Conservation (phyloP, 2,797 vertebrate genomes). For the Crax fasciolata region DNA sequence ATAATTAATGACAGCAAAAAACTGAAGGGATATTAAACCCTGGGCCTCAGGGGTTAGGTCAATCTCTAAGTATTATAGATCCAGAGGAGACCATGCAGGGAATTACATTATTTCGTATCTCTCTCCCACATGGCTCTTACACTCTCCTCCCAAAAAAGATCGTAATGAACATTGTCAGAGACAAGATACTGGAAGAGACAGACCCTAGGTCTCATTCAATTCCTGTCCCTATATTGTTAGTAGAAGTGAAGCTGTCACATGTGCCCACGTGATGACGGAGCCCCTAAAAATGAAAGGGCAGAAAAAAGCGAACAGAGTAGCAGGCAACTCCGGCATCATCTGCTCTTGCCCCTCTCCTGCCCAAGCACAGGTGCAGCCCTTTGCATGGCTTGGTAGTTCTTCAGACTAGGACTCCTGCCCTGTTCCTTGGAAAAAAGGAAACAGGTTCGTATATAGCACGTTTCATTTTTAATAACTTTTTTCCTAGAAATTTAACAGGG, state of each 20-base stretch:
- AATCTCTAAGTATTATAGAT: conserved; percentile 56
- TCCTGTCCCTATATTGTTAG: not conserved
- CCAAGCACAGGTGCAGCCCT: not conserved
- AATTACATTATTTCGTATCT: conserved; percentile 44
- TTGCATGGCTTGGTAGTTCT: not conserved
- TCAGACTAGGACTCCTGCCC: not conserved
- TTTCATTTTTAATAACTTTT: not conserved
- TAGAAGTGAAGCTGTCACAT: conserved; percentile 36
- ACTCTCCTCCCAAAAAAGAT: not conserved
- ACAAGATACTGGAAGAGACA: conserved; percentile 40
- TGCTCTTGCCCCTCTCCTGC: not conserved
- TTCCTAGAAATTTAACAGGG: not conserved
- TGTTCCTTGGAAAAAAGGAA: not conserved
- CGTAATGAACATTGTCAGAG: conserved; percentile 65
- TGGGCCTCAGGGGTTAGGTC: conserved; percentile 30
- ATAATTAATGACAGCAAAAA: conserved; percentile 53
- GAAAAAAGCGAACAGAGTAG: not conserved
- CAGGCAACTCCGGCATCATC: not conserved
- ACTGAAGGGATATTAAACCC: not conserved
- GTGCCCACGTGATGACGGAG: not conserved
- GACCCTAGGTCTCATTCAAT: conserved; percentile 21
- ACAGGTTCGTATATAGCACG: not conserved
- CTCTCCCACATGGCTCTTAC: not conserved
- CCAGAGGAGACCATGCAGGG: not conserved
- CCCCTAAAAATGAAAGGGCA: not conserved